phyloP scores from a whole-genome alignment of 92 coral and sea anemone genomes.

The Diadumene lineata region DNA sequence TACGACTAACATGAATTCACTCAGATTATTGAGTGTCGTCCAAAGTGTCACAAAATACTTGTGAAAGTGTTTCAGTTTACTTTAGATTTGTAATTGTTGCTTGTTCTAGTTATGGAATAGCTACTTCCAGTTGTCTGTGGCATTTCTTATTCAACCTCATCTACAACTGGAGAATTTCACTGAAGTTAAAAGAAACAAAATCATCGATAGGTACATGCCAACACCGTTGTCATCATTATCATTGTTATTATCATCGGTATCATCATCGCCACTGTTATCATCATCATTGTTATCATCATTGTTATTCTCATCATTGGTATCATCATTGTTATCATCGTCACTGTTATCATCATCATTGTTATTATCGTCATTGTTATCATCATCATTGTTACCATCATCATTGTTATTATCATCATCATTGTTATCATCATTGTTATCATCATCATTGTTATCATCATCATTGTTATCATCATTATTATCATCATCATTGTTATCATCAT shows the following conservation, averaged over 20 bases:
- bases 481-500: not conserved
- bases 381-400: not conserved
- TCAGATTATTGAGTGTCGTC: no score
- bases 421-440: not conserved
- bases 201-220: conserved; percentile 81
- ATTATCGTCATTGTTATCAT: not conserved
- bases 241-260: not conserved
- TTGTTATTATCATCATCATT: not conserved
- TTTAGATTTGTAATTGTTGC: not conserved
- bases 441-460: not conserved
- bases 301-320: not conserved
- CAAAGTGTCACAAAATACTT: no score
- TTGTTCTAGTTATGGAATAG: conserved; percentile 80
- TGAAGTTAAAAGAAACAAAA: conserved; percentile 87
- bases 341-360: not conserved
- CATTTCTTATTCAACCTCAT: conserved; percentile 87
- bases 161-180: conserved; percentile 92
- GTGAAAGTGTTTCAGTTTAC: not conserved
- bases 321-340: not conserved
- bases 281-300: not conserved
- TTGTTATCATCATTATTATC: not conserved
- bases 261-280: not conserved
- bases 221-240: not conserved
- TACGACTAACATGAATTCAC: no score
- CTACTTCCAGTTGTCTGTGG: conserved; percentile 87